phyloP scores from a whole-genome alignment of 37 sponge, comb jelly and placozoan genomes.

The Ephydatia muelleri region DNA sequence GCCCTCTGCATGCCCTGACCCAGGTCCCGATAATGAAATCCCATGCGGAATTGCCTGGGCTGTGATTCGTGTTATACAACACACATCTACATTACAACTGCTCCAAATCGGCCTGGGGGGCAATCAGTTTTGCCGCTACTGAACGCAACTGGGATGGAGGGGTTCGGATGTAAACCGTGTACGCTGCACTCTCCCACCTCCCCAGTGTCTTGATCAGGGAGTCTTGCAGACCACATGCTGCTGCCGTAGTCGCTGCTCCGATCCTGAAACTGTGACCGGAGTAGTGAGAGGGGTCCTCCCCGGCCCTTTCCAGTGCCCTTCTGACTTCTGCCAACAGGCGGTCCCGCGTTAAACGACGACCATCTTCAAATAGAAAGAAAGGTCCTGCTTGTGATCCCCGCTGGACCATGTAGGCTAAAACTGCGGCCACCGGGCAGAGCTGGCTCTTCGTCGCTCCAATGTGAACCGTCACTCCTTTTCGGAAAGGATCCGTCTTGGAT shows the following conservation, averaged over 20 bases:
- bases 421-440: conserved; percentile 18
- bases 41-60: no score
- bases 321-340: background rate
- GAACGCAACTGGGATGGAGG: background rate
- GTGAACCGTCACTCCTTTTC: no score
- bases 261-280: conserved; percentile 16
- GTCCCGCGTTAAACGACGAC: background rate
- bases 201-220: conserved; percentile 25
- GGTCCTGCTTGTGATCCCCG: conserved; percentile 10
- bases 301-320: conserved; percentile 2
- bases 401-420: conserved; percentile 5
- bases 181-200: conserved; percentile 19
- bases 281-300: background rate
- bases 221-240: no score
- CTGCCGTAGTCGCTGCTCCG: no score
- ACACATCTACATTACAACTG: no score
- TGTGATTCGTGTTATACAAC: no score
- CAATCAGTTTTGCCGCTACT: background rate
- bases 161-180: no score
- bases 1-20: no score
- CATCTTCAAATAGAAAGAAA: conserved; percentile 7
- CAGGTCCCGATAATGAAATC: no score
- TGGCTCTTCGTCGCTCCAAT: conserved; percentile 7
- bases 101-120: no score
- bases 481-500: background rate